A percentile compares a stretch with the other conserved stretches of the same genome.
phyloP scores from a whole-genome alignment of 2,113 vertebrate genomes.

The Helogale parvula region DNA sequence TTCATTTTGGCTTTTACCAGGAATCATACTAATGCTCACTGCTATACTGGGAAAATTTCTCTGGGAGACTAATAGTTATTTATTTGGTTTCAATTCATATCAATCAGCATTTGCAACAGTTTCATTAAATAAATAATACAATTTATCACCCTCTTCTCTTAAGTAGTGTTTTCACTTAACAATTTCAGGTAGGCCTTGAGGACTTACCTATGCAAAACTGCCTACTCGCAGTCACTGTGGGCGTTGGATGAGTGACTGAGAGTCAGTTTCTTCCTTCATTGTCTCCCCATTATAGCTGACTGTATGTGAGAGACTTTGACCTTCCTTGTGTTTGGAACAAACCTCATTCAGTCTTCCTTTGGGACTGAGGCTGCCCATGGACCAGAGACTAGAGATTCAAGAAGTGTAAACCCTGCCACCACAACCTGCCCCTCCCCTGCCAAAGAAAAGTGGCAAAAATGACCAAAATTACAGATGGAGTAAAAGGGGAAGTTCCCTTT shows the following conservation, averaged over 20 bases:
- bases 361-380: neutral
- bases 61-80: neutral
- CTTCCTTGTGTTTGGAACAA: neutral
- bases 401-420: neutral
- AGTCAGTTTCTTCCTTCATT: neutral
- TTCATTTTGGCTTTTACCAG: neutral
- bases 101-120: neutral
- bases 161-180: neutral
- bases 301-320: neutral
- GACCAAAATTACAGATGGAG: neutral
- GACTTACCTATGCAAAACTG: neutral
- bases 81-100: neutral
- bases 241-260: neutral
- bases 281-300: neutral
- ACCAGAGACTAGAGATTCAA: neutral
- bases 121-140: neutral
- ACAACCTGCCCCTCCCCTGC: neutral
- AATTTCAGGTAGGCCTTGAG: neutral
- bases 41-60: neutral
- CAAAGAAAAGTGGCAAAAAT: neutral
- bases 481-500: neutral
- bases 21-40: neutral
- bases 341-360: neutral
- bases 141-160: neutral
- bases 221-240: neutral